Base-by-base conservation (phyloP, 1,140 invertebrate species). In the Arion vulgaris region DNA sequence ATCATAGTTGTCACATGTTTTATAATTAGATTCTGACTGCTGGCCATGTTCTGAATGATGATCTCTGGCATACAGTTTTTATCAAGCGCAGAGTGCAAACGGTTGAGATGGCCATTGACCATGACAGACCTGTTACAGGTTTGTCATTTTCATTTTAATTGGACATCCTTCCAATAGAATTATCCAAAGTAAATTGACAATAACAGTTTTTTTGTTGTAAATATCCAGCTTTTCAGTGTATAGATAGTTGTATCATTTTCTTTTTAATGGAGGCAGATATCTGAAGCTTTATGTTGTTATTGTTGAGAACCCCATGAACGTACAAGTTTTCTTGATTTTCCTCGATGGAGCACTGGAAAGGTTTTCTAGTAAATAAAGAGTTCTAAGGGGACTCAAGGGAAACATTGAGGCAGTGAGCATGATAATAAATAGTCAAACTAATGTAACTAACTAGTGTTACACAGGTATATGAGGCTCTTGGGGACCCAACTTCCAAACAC, bases 31-130 rank as follows among this genome's bases (percentile, higher is more conserved):
- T 95, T 57, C 92, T 98, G n/a, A 93, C 95, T 80, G 95, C 95
- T 62, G 97, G 97, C 34, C 94, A 96, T 87, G 95, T 95, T 76
- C 91, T 97, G 41, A 97, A 98, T 89, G 97, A 99, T 90, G 97
- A 98, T 90, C 95, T 95, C 90, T 99, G 98, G 98, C 98, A 99
- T 92, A 96, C 96, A 2, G 94, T 98, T 38, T 94, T 95, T 66
- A 96, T 98, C 88, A 96, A 95, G 1, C 94, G 98, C 79, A 94
- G 96, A 87, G 96, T 96, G 0, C 95, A 95, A 15, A 95, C 95
- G 89, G 93, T 98, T 62, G 95, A 96, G 87, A 94, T 98, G 66
- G 95, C 96, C 92, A 94, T 98, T 81, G 97, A 99, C 93, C 94
- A 95, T 86, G 95, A 96, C 88, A 73, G 85, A 45, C 94, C 96